phyloP scores from a whole-genome alignment of 2,797 vertebrate species.

The Okamejei kenojei region DNA sequence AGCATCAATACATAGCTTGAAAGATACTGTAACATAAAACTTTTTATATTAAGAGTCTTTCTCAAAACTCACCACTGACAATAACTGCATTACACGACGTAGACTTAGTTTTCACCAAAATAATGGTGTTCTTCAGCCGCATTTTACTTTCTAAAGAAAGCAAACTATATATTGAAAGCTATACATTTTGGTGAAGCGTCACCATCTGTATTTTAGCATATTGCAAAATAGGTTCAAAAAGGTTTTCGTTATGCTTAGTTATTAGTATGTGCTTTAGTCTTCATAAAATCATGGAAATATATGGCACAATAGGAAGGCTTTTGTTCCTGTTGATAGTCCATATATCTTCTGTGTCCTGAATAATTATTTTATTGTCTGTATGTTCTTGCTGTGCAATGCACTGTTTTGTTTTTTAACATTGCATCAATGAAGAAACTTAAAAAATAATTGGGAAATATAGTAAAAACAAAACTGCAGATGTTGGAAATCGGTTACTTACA shows the following conservation, averaged over 20 bases:
- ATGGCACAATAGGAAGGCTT: too few species aligned
- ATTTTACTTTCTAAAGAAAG: constrained; percentile 3
- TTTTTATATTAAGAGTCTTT: neutral
- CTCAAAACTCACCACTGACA: neutral
- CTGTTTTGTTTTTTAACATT: neutral
- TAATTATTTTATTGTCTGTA: neutral
- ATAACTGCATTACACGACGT: neutral
- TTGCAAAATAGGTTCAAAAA: neutral
- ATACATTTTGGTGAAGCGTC: neutral
- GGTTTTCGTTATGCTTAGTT: neutral
- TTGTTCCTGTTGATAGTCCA: too few species aligned
- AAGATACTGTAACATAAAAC: neutral
- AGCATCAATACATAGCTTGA: neutral
- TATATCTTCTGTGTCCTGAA: neutral
- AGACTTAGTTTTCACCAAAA: constrained; percentile 5
- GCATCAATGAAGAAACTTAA: neutral
- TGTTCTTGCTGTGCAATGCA: neutral
- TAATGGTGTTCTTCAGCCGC: neutral
- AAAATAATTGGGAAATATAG: neutral
- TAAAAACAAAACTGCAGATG: too few species aligned
- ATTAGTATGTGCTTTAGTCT: neutral
- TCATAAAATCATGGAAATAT: too few species aligned
- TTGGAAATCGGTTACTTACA: too few species aligned
- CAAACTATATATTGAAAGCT: neutral
- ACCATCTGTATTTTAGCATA: neutral